Percentiles rank a stretch among this genome's conserved stretches.
These are phyloP conservation scores for Cotesia congregata DNA, from an alignment of 2,888 invertebrate genomes.

Conservation along the genomic window DNA sequence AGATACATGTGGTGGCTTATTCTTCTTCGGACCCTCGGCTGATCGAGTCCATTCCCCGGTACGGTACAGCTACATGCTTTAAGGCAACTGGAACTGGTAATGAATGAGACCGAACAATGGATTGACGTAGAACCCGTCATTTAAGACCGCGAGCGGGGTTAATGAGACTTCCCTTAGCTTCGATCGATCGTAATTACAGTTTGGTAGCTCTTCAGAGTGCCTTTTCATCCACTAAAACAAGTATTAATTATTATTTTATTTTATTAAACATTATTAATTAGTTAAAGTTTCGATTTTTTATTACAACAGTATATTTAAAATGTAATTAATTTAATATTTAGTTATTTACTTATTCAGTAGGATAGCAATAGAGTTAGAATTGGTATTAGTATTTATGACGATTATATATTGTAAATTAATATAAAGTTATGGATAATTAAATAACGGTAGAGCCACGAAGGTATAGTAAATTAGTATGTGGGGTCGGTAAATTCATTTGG, in stretches of 20 bases:
- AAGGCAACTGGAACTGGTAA: constrained; percentile 50
- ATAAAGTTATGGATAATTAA: background rate
- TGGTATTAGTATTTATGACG: too few relatives aligned
- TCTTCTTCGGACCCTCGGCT: constrained; percentile 32
- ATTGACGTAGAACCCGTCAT: constrained; percentile 42
- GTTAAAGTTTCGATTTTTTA: too few relatives aligned
- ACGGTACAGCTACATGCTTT: background rate
- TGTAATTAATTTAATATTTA: constrained; percentile 5
- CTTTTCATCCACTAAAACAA: constrained; percentile 22
- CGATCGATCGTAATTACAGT: constrained; percentile 59
- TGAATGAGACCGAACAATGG: constrained; percentile 63
- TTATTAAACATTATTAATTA: background rate
- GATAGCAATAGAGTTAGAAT: too few relatives aligned
- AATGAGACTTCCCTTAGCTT: constrained; percentile 56
- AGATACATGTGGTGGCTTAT: constrained; percentile 28
- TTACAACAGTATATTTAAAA: constrained; percentile 32
- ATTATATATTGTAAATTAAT: background rate
- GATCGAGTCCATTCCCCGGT: constrained; percentile 36
- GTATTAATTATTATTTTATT: constrained; percentile 27
- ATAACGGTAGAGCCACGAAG: background rate
- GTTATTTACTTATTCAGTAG: background rate
- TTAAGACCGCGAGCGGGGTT: constrained; percentile 53
- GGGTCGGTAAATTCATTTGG: background rate
- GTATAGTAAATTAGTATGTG: background rate
- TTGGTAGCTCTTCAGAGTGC: constrained; percentile 21